These are phyloP conservation scores for Sceloporus tristichus DNA, from an alignment of 2,113 vertebrate genomes.

Conservation along the genomic window DNA sequence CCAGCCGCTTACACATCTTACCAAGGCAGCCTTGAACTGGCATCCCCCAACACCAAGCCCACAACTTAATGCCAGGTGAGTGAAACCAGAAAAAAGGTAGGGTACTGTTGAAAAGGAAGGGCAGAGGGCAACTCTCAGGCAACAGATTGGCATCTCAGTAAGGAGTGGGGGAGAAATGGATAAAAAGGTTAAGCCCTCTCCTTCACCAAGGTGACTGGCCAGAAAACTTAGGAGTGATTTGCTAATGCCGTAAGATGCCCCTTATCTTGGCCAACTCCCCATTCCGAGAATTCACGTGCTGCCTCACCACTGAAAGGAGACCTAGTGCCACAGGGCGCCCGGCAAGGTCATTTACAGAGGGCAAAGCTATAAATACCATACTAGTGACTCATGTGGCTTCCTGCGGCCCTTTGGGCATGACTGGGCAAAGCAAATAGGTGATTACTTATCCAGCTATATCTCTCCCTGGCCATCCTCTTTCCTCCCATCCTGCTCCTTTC, in stretches of 20 bases:
- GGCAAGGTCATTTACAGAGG: constrained; percentile 26
- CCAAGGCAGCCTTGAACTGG: no score
- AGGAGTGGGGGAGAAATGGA: not conserved
- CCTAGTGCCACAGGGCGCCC: constrained; percentile 46
- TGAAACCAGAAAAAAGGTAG: not conserved
- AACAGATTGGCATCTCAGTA: no score
- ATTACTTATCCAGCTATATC: constrained; percentile 33
- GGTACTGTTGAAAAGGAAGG: not conserved
- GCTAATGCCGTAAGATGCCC: not conserved
- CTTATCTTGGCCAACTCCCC: constrained; percentile 45
- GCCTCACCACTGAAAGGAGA: constrained; percentile 51
- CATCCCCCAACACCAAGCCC: not conserved
- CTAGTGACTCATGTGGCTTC: constrained; percentile 60
- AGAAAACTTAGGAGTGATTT: not conserved
- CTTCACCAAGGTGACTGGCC: not conserved
- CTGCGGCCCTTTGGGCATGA: constrained; percentile 59
- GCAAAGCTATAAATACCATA: constrained; percentile 60
- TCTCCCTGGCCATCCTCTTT: not conserved
- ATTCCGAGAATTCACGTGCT: constrained; percentile 54
- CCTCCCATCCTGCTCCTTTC: not conserved
- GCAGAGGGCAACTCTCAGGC: not conserved
- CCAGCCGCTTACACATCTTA: not conserved
- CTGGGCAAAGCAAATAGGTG: constrained; percentile 56
- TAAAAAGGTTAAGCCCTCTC: no score
- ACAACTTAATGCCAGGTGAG: not conserved